phyloP scores from a whole-genome alignment of 2,113 vertebrate species.

The Romanogobio albipinnatus region DNA sequence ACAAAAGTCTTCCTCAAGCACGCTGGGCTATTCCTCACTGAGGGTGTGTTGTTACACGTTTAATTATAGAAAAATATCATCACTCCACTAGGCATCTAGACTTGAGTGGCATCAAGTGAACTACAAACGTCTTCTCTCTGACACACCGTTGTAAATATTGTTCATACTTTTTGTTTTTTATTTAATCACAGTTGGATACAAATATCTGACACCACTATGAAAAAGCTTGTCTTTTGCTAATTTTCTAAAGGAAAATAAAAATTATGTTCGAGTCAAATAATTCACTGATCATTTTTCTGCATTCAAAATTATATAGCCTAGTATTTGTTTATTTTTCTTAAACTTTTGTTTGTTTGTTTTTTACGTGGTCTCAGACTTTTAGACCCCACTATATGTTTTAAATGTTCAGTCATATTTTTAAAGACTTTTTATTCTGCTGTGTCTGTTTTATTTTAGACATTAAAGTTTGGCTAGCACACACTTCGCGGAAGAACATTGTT shows the following conservation, averaged over 20 bases:
- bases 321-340: no score
- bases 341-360: no score
- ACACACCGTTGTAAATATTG: constrained; percentile 25
- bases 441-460: no score
- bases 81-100: constrained; percentile 45
- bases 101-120: constrained; percentile 38
- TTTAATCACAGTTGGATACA: background rate
- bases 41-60: constrained; percentile 53
- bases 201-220: background rate
- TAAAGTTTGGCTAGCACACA: no score
- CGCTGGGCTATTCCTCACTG: constrained; percentile 39
- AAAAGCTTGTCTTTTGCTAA: background rate
- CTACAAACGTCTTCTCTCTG: background rate
- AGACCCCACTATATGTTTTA: no score
- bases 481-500: no score
- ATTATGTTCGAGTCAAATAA: background rate
- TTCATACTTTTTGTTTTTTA: background rate
- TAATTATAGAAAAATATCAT: constrained; percentile 59
- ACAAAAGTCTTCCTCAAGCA: constrained; percentile 47
- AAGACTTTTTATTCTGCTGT: no score
- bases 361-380: no score
- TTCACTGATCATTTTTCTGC: background rate
- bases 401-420: no score
- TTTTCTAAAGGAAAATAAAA: background rate
- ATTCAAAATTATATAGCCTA: no score